Conservation (phyloP, 2,888 invertebrate species). For the Cordylochernes scorpioides region DNA sequence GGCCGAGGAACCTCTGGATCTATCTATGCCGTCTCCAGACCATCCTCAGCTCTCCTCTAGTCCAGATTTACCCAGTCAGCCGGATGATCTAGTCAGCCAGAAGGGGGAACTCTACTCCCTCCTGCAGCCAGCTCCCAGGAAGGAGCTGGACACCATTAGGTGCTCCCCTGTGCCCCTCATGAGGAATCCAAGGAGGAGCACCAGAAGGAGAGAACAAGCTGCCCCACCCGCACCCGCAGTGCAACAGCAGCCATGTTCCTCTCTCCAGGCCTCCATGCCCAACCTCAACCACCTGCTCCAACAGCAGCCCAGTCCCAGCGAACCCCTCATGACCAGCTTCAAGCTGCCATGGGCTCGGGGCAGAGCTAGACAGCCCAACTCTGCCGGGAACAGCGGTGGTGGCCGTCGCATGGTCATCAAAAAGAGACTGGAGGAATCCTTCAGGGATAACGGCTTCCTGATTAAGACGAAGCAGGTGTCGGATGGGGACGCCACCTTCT, state of each 20-base stretch:
- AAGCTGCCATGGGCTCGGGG: no score
- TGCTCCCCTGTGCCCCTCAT: background rate
- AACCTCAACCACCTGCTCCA: no score
- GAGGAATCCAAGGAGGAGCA: background rate
- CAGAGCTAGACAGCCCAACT: background rate
- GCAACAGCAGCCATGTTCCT: background rate
- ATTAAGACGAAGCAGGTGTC: slow-evolving; percentile 78
- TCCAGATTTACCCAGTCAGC: background rate
- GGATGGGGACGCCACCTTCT: slow-evolving; percentile 73
- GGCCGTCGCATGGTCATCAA: slow-evolving; percentile 27
- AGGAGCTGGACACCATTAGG: background rate
- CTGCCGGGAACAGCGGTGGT: background rate
- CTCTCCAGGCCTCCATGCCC: background rate
- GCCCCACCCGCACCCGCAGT: background rate
- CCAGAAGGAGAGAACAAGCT: no score
- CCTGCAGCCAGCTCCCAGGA: background rate
- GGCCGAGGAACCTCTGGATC: slow-evolving; percentile 10
- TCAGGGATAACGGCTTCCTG: slow-evolving; percentile 69
- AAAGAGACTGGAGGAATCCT: slow-evolving; percentile 66
- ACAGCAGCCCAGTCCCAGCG: background rate
- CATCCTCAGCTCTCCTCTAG: background rate
- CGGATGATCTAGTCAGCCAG: background rate
- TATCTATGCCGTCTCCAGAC: slow-evolving; percentile 1
- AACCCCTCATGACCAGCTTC: background rate
- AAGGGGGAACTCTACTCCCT: no score